phyloP scores from a whole-genome alignment of 2,797 vertebrate genomes.

The Phataginus tetradactyla region DNA sequence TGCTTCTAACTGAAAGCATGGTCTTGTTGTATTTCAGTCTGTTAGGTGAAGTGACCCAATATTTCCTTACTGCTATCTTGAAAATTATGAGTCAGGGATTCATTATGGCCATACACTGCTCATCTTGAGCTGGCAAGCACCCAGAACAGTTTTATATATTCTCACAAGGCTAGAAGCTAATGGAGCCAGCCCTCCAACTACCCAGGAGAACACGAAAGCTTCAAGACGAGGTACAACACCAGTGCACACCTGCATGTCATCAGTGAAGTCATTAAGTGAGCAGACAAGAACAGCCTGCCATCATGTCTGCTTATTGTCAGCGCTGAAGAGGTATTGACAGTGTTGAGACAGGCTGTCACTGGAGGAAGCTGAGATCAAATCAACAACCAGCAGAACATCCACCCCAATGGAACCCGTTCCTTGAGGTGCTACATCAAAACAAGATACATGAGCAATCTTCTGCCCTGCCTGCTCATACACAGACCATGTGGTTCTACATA shows the following conservation, averaged over 20 bases:
- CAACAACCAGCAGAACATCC: slow-evolving; percentile 52
- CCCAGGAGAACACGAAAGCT: slow-evolving; percentile 65
- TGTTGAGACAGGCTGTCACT: slow-evolving; percentile 79
- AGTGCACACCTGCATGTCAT: slow-evolving; percentile 79
- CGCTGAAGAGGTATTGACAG: slow-evolving; percentile 69
- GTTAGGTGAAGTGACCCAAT: slow-evolving; percentile 63
- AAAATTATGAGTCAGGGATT: slow-evolving; percentile 69
- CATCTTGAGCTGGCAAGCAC: slow-evolving; percentile 51
- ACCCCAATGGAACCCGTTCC: slow-evolving; percentile 7
- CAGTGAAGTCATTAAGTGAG: slow-evolving; percentile 77
- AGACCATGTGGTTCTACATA: not conserved
- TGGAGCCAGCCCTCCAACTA: slow-evolving; percentile 67
- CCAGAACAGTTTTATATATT: slow-evolving; percentile 63
- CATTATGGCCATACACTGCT: slow-evolving; percentile 46
- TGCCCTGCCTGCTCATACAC: not conserved
- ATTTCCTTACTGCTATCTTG: slow-evolving; percentile 60
- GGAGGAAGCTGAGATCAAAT: slow-evolving; percentile 44
- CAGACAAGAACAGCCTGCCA: slow-evolving; percentile 75
- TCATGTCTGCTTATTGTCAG: slow-evolving; percentile 76
- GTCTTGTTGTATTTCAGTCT: slow-evolving; percentile 34
- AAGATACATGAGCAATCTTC: not conserved
- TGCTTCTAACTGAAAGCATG: not conserved
- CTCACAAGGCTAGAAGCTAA: slow-evolving; percentile 64
- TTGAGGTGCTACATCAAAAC: slow-evolving; percentile 28
- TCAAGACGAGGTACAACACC: slow-evolving; percentile 52